phyloP scores from a whole-genome alignment of 2,113 vertebrate species.

The Aptenodytes forsteri region DNA sequence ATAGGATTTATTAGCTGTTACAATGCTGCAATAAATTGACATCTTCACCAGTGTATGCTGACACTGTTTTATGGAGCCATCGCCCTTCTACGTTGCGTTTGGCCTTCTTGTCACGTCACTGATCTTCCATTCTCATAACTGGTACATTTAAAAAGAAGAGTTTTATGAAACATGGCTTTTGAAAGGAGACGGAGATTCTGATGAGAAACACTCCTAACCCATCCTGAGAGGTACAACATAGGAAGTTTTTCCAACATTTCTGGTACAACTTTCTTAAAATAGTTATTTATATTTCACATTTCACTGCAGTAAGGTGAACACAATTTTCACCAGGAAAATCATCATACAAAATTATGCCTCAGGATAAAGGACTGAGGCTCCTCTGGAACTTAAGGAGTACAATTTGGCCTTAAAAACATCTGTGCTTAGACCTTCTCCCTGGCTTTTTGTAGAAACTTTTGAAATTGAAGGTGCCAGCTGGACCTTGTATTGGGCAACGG shows the following conservation, averaged over 20 bases:
- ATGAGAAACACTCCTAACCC: neutral
- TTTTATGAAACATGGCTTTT: neutral
- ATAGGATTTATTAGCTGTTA: neutral
- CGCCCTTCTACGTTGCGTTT: rapidly evolving
- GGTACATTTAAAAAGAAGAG: neutral
- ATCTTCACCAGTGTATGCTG: neutral
- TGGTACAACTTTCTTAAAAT: neutral
- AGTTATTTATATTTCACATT: neutral
- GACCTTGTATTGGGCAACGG: neutral
- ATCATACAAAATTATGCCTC: neutral
- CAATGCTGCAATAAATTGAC: neutral
- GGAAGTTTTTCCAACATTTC: neutral
- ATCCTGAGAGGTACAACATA: rapidly evolving
- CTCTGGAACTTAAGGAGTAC: neutral
- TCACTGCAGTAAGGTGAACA: neutral
- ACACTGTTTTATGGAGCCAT: neutral
- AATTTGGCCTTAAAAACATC: neutral
- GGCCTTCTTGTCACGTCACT: neutral
- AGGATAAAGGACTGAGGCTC: neutral
- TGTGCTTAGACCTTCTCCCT: neutral
- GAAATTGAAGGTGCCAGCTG: neutral
- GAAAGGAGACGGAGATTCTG: neutral
- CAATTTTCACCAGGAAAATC: neutral
- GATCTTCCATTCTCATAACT: neutral
- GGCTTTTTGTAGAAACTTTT: neutral